Evolutionary conservation across 2,797 vertebrate genomes (phyloP).

Genomic region (Synanceia verrucosa): DNA sequence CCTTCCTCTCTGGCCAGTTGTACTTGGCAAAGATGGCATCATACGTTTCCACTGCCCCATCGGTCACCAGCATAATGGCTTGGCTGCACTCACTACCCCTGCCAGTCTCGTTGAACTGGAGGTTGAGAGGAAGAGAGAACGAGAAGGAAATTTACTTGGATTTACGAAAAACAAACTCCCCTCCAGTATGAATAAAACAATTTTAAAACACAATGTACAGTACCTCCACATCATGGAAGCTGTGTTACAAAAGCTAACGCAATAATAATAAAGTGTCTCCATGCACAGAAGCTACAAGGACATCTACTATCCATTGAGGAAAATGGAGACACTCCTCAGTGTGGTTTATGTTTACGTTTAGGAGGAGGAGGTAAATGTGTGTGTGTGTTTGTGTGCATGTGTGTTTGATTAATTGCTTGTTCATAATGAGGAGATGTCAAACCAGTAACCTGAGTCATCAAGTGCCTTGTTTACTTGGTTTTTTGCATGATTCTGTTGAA

Average conservation of each 20-base stretch:
- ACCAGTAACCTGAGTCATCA: slow-evolving; percentile 50
- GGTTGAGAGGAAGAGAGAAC: slow-evolving; percentile 1
- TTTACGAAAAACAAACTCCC: background rate
- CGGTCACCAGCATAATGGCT: slow-evolving; percentile 98
- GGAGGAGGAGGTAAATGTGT: background rate
- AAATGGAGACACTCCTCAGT: background rate
- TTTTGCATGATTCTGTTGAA: slow-evolving; percentile 57
- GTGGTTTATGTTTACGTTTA: background rate
- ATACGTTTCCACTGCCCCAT: slow-evolving; percentile 96
- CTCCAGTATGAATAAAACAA: background rate
- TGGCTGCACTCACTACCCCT: slow-evolving; percentile 97
- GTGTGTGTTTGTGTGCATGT: slow-evolving; percentile 2
- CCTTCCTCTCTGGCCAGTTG: slow-evolving; percentile 98
- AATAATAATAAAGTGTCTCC: slow-evolving; percentile 1
- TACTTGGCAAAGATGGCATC: slow-evolving; percentile 95
- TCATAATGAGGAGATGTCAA: slow-evolving; percentile 51
- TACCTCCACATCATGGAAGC: slow-evolving; percentile 10
- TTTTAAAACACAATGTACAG: background rate
- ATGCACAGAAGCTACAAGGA: slow-evolving; percentile 2
- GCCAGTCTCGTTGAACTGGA: slow-evolving; percentile 96
- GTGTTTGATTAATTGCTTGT: slow-evolving; percentile 50
- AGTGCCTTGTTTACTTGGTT: slow-evolving; percentile 64
- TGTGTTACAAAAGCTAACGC: slow-evolving; percentile 4
- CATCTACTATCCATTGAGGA: background rate
- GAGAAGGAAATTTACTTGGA: background rate